These are phyloP conservation scores for Ciconia maguari DNA, from an alignment of 2,113 vertebrate genomes.

Conservation along the genomic window DNA sequence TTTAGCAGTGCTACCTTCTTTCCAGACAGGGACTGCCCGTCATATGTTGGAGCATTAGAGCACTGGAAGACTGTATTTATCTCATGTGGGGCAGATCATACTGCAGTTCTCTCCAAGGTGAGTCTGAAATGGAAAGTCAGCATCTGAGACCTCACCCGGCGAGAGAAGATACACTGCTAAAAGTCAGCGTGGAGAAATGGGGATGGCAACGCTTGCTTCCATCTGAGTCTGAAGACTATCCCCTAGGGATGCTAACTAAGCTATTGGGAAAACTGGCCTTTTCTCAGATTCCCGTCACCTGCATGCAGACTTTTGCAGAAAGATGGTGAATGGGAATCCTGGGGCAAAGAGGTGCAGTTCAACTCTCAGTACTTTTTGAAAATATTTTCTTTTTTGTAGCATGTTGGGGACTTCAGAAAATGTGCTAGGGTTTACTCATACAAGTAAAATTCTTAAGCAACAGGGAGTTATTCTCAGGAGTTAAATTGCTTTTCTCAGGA, in stretches of 20 bases:
- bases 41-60: conserved; percentile 2
- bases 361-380: background rate
- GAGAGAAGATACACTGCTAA: background rate
- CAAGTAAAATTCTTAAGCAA: background rate
- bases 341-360: background rate
- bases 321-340: background rate
- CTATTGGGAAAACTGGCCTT: background rate
- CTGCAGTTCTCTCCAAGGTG: conserved; percentile 74
- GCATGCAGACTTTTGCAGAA: background rate
- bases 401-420: background rate
- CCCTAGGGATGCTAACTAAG: background rate
- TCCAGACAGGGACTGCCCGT: conserved; percentile 47
- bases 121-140: background rate
- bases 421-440: background rate
- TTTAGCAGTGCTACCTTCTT: background rate
- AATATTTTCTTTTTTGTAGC: background rate
- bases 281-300: background rate
- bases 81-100: conserved; percentile 73
- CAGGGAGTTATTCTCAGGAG: background rate
- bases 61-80: conserved; percentile 62
- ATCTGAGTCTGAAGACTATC: fast-evolving
- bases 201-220: background rate
- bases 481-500: background rate
- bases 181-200: background rate
- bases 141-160: background rate